Base-by-base conservation (phyloP, 2,888 invertebrate genomes). In the Harpagoxenus sublaevis region DNA sequence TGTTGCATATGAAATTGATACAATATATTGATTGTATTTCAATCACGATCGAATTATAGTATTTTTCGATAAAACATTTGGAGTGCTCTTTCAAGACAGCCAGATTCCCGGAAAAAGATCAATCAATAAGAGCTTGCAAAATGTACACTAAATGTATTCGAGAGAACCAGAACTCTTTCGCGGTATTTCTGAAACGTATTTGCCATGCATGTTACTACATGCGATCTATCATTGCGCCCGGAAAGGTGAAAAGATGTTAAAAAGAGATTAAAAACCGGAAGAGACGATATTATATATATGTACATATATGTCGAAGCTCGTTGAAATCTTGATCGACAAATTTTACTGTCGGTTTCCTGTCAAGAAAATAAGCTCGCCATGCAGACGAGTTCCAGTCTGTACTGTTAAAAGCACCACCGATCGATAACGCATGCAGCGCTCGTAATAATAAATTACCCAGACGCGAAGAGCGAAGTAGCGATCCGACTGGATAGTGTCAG, bases 391-490 rank as follows among this genome's bases (percentile, higher is more conserved):
- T 65, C 45, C 65, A 70, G 39, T 57, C 53, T 35, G 53, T 66
- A 68, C 48, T 71, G 87, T 88, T 89, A 86, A 89, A 89, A 88
- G 85, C 87, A 73, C 28, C 48, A 51, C 39, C 79, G 89, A 89
- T 89, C 87, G 88, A 89, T 89, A 89, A 77, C 83, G 84, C 84
- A 70, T 86, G 71, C 82, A 86, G 75, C 79, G 74, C 77, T 65
- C 73, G 84, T 81, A 88, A 90, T 89, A 90, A 90, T 90, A 90
- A 90, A 90, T 90, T 90, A 90, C 84, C 87, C 85, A 74, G 62
- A 83, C 83, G 83, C 83, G 84, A 89, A 86, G 84, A 84, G 90
- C 84, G 84, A 90, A 90, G 84, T 89, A 84, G 87, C 86, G 88
- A 90, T 89, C 68, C 70, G 65, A 84, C 57, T 60, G 75, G 87